phyloP scores from a whole-genome alignment of 2,113 vertebrate species.

The Lophura nycthemera region DNA sequence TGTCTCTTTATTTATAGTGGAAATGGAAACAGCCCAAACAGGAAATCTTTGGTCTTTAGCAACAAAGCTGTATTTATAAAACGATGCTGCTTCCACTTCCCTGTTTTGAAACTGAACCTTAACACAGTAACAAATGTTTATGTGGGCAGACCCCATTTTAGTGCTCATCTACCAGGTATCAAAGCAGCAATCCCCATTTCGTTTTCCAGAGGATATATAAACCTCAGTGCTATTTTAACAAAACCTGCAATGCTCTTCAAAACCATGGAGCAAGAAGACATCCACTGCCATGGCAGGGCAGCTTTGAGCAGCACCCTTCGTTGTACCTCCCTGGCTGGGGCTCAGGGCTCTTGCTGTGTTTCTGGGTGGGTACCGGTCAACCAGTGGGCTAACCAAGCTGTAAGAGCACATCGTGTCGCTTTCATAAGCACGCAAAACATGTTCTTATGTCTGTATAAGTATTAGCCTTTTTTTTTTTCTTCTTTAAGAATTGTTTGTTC shows the following conservation, averaged over 20 bases:
- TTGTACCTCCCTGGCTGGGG: background rate
- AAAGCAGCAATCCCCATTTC: background rate
- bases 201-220: fast-evolving
- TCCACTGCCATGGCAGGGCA: background rate
- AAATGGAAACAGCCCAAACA: slow-evolving; percentile 14
- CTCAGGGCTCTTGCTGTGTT: background rate
- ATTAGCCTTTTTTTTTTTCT: background rate
- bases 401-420: fast-evolving
- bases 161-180: background rate
- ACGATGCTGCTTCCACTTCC: background rate
- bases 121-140: background rate
- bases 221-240: background rate
- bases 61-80: slow-evolving; percentile 24
- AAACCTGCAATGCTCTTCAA: background rate
- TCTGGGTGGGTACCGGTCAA: fast-evolving
- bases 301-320: background rate
- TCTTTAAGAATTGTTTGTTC: background rate
- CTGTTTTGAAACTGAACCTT: background rate
- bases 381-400: background rate
- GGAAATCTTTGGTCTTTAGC: slow-evolving; percentile 39
- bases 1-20: background rate
- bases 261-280: background rate
- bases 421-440: fast-evolving
- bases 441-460: background rate
- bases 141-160: background rate